These are phyloP conservation scores for Neopipo cinnamomea DNA, from an alignment of 2,113 vertebrate species.

Conservation along the genomic window DNA sequence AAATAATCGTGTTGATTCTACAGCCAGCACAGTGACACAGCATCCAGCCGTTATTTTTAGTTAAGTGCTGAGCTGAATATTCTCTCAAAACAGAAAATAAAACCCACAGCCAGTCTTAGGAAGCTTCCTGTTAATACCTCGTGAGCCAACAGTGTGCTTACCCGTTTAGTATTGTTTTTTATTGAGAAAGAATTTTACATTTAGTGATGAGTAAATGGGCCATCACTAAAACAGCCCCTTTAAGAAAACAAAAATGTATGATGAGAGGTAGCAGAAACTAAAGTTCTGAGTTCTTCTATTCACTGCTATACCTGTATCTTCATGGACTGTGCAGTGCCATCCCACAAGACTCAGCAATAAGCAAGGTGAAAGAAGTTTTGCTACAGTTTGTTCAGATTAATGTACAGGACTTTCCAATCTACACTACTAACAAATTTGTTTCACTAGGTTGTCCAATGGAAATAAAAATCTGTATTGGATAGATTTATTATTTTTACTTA, in stretches of 20 bases:
- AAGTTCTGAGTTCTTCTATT: neutral
- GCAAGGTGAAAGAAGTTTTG: neutral
- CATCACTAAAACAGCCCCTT: neutral
- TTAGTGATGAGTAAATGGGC: neutral
- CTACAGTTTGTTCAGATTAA: constrained; percentile 30
- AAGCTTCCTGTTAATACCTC: constrained; percentile 17
- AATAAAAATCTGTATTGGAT: constrained; percentile 1
- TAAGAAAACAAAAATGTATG: neutral
- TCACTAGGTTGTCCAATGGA: neutral
- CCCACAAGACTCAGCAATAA: neutral
- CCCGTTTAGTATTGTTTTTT: neutral
- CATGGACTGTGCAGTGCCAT: neutral
- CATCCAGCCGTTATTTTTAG: constrained; percentile 25
- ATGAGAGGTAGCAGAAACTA: neutral
- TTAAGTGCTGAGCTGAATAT: constrained; percentile 41
- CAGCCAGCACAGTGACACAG: constrained; percentile 57
- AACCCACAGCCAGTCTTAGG: neutral
- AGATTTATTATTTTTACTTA: constrained; percentile 30
- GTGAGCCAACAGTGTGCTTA: neutral
- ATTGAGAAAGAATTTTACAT: neutral
- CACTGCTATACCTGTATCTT: neutral
- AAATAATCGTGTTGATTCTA: constrained; percentile 65
- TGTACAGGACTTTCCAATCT: constrained; percentile 5
- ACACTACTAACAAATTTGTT: constrained; percentile 11
- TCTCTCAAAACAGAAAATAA: constrained; percentile 26